Evolutionary conservation across 2,113 vertebrate species (phyloP).

Genomic region (Myotis lucifugus): DNA sequence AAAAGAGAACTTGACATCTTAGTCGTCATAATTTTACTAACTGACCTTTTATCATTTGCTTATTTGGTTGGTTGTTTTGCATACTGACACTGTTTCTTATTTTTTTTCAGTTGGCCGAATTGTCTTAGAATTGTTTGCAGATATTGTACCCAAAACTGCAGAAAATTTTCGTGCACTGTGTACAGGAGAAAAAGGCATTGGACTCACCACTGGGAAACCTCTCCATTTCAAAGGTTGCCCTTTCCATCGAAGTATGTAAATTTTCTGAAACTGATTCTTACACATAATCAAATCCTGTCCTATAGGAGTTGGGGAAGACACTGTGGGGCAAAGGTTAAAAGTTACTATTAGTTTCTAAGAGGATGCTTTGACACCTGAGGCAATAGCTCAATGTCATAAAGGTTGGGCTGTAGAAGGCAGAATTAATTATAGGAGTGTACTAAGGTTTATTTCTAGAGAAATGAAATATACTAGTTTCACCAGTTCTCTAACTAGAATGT

Average conservation of each 20-base stretch:
- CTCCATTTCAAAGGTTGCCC: conserved; percentile 98
- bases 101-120: conserved; percentile 90
- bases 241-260: conserved; percentile 94
- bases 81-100: conserved; percentile 2
- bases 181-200: conserved; percentile 95
- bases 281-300: not conserved
- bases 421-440: not conserved
- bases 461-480: not conserved
- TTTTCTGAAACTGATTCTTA: not conserved
- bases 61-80: not conserved
- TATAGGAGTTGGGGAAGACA: not conserved
- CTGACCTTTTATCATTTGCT: not conserved
- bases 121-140: conserved; percentile 95
- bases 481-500: not conserved
- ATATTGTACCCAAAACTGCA: conserved; percentile 95
- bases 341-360: not conserved
- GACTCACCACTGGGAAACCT: conserved; percentile 92
- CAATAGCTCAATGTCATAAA: not conserved
- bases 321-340: not conserved
- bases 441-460: not conserved
- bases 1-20: not conserved
- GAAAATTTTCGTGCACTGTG: conserved; percentile 97
- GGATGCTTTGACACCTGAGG: not conserved
- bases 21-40: not conserved
- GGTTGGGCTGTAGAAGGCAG: not conserved